phyloP scores from a whole-genome alignment of 2,797 vertebrate species.

The Onychomys arenicola region DNA sequence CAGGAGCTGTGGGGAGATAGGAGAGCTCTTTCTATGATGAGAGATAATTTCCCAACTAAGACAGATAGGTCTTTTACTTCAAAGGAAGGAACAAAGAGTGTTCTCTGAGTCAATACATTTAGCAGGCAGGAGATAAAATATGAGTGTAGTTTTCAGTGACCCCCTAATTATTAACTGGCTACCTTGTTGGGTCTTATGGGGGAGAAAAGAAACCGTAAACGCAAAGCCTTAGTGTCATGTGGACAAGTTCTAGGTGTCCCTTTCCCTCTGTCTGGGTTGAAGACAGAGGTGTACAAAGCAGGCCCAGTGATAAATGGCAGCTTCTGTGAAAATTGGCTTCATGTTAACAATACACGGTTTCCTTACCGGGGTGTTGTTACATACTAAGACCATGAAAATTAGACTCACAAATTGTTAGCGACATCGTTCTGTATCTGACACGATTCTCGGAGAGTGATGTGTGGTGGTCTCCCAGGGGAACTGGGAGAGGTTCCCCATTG shows the following conservation, averaged over 20 bases:
- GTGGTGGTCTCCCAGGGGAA: not conserved
- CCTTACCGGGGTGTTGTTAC: slow-evolving; percentile 11
- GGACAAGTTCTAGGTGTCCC: not conserved
- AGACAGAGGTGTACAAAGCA: not conserved
- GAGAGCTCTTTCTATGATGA: not conserved
- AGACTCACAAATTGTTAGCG: not conserved
- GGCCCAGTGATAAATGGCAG: not conserved
- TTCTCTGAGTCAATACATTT: not conserved
- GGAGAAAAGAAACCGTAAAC: not conserved
- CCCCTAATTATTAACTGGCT: not conserved
- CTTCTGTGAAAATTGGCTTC: not conserved
- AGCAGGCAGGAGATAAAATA: not conserved
- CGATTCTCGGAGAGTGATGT: not conserved
- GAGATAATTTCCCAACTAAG: not conserved
- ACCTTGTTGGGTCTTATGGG: not conserved
- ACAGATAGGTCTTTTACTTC: not conserved
- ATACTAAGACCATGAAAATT: slow-evolving; percentile 23
- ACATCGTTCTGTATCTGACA: not conserved
- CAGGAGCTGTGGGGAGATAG: not conserved
- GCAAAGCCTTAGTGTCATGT: slow-evolving; percentile 9
- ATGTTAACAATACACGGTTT: slow-evolving; percentile 15
- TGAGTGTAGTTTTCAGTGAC: not conserved
- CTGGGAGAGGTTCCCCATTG: not conserved
- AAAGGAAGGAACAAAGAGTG: not conserved
- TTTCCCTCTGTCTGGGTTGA: not conserved